These are phyloP conservation scores for Trachymyrmex cornetzi DNA, from an alignment of 1,140 invertebrate species.

Conservation along the genomic window DNA sequence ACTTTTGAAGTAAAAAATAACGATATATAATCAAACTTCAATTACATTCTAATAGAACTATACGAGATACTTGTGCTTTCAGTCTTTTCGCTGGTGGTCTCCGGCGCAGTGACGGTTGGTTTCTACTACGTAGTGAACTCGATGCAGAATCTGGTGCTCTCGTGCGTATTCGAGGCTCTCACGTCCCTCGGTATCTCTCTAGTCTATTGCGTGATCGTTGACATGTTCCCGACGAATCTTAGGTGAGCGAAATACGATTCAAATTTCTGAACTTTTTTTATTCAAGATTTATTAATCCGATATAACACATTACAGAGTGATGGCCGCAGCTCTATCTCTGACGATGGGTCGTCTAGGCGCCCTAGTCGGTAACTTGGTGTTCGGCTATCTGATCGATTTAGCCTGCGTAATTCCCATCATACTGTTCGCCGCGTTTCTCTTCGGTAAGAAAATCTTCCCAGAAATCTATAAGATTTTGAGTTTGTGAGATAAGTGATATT, in stretches of 20 bases:
- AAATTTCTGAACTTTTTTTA: neutral
- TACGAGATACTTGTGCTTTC: constrained; percentile 36
- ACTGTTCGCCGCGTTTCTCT: constrained; percentile 90
- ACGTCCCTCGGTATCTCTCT: constrained; percentile 92
- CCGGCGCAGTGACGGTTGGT: constrained; percentile 91
- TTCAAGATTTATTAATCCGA: constrained; percentile 15
- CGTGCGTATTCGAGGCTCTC: constrained; percentile 92
- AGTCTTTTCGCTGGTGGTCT: constrained; percentile 91
- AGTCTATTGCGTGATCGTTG: constrained; percentile 92
- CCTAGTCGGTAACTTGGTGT: constrained; percentile 90
- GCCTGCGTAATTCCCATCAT: constrained; percentile 91
- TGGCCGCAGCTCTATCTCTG: constrained; percentile 91
- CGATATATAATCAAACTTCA: neutral
- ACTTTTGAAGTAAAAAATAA: too few species aligned
- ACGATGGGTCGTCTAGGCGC: constrained; percentile 91
- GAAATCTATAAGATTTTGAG: too few species aligned
- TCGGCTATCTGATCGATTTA: constrained; percentile 91
- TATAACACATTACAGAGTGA: constrained; percentile 87
- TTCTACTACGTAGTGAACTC: constrained; percentile 92
- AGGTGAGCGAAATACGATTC: constrained; percentile 86
- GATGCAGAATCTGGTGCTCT: constrained; percentile 90
- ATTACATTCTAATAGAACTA: neutral
- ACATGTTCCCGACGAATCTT: constrained; percentile 92
- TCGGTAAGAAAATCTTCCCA: constrained; percentile 87
- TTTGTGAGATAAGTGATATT: too few species aligned